Evolutionary conservation across 2,797 vertebrate genomes (phyloP), one percentile per base, ranked within the genome.

Genomic region (Thripadectes ignobilis): DNA sequence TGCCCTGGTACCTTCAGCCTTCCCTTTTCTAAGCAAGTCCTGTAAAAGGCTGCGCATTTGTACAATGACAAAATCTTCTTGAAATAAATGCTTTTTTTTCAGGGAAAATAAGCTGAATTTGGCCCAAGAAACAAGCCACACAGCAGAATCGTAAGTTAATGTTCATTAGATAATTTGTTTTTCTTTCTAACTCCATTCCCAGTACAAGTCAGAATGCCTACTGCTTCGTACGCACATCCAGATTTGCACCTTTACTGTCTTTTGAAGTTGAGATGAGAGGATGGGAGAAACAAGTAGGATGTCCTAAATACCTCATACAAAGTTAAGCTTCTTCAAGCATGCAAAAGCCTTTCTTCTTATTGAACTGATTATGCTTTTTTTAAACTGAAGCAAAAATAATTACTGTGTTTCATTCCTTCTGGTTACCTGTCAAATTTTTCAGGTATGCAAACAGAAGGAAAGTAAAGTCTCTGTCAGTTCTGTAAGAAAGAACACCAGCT

Each of bases 1-100:
- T 43, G 21, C 9, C 24, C 13, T 0, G 0, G 34, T 59, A 65
- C 36, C 7, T n/a, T 69, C 27, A 67, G n/a, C 43, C 11, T 55
- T 57, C 15, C 38, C 32, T 58, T 81, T 21, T 57, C 13, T 85
- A 71, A 7, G 6, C 36, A 68, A 43, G 27, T 34, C 24, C n/a
- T 93, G 34, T 57, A 14, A 82, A 69, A 59, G 75, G 30, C 59
- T 23, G 61, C 63, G 61, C 0, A 0, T 52, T 43, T 82, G 19
- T 41, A 58, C 0, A 0, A 19, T 48, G 63, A 73, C 7, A 63
- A 75, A 72, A 52, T n/a, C 14, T 71, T 45, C 8, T 51, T 57
- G 30, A 54, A 94, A 68, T 46, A 88, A 80, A 63, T 20, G 23
- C 15, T 4, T 55, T 82, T 88, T 80, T 52, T 69, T 27, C 24